phyloP scores from a whole-genome alignment of 2,113 vertebrate species.

The Cercopithecus mona region DNA sequence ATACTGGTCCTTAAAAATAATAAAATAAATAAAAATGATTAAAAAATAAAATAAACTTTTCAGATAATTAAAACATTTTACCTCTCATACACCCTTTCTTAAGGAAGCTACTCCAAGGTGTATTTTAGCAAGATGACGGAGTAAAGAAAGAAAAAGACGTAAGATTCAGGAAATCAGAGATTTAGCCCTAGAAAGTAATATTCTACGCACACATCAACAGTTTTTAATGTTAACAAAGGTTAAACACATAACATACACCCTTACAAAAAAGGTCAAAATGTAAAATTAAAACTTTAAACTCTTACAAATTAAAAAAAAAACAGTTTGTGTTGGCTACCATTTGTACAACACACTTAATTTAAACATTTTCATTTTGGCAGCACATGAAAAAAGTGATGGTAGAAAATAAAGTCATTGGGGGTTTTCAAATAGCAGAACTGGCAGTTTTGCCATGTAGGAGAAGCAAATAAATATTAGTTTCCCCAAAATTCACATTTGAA shows the following conservation, averaged over 20 bases:
- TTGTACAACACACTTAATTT: constrained; percentile 94
- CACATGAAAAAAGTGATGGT: constrained; percentile 93
- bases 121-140: not conserved
- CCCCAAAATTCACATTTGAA: constrained; percentile 91
- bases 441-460: constrained; percentile 94
- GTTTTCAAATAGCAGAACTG: constrained; percentile 94
- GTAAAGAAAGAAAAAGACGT: not conserved
- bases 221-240: constrained; percentile 92
- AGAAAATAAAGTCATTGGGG: constrained; percentile 88
- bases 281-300: constrained; percentile 95
- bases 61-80: not conserved
- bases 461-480: constrained; percentile 99
- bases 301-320: constrained; percentile 86
- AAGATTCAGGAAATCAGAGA: not conserved
- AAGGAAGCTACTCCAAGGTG: not conserved
- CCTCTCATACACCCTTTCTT: not conserved
- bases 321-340: constrained; percentile 93
- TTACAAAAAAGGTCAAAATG: constrained; percentile 92
- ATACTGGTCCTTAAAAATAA: too few species aligned
- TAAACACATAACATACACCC: constrained; percentile 94
- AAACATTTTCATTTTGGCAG: constrained; percentile 88
- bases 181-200: constrained; percentile 80
- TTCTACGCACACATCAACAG: constrained; percentile 94
- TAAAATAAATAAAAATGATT: too few species aligned
- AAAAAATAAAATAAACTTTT: not conserved